These are phyloP conservation scores for Apteryx owenii DNA, from an alignment of 2,113 vertebrate species.

Conservation along the genomic window DNA sequence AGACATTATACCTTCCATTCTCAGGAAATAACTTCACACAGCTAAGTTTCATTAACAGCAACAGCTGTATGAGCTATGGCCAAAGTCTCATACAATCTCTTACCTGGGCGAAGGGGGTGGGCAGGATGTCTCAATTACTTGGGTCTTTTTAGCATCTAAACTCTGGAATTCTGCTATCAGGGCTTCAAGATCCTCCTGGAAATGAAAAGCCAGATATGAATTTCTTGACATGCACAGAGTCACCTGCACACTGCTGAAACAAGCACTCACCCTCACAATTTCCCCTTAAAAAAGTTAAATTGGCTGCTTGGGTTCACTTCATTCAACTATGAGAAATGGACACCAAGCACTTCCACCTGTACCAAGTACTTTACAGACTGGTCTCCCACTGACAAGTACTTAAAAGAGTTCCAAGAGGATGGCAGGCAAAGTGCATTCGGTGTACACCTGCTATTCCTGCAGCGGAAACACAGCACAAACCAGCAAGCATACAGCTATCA, in stretches of 20 bases:
- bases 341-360: not conserved
- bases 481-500: not conserved
- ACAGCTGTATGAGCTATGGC: accelerated
- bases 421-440: accelerated
- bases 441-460: not conserved
- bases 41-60: not conserved
- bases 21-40: not conserved
- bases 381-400: not conserved
- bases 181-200: slow-evolving; percentile 93
- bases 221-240: not conserved
- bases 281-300: too few relatives aligned
- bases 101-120: slow-evolving; percentile 89
- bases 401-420: not conserved
- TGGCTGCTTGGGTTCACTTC: not conserved
- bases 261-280: accelerated
- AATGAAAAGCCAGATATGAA: not conserved
- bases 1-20: not conserved
- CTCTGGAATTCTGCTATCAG: slow-evolving; percentile 94
- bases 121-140: slow-evolving; percentile 84
- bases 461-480: not conserved
- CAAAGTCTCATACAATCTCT: not conserved
- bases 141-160: slow-evolving; percentile 91
- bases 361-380: accelerated
- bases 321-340: not conserved
- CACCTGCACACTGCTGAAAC: not conserved